phyloP scores from a whole-genome alignment of 2,113 vertebrate genomes.

The Microcebus jonahi region DNA sequence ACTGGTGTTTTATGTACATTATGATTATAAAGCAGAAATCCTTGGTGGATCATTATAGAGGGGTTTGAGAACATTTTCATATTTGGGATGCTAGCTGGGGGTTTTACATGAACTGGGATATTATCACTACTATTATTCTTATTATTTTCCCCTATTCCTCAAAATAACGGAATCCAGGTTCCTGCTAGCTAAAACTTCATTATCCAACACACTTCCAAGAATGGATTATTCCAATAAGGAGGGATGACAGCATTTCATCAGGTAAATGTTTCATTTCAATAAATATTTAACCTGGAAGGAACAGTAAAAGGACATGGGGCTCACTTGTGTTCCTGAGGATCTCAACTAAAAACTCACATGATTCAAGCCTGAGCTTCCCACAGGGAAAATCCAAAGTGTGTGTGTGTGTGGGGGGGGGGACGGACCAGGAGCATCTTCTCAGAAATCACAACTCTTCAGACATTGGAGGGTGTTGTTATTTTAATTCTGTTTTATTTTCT shows the following conservation, averaged over 20 bases:
- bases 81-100: neutral
- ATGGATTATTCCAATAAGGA: neutral
- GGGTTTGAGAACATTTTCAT: neutral
- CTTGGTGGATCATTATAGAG: neutral
- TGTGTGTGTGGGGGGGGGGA: too few species aligned
- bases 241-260: slow-evolving; percentile 42
- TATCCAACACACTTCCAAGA: neutral
- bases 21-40: neutral
- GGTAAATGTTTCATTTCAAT: slow-evolving; percentile 55
- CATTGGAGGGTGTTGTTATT: slow-evolving; percentile 49
- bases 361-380: slow-evolving; percentile 34
- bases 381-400: slow-evolving; percentile 31
- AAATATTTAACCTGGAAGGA: slow-evolving; percentile 43
- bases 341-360: slow-evolving; percentile 27
- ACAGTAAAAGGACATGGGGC: neutral
- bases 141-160: neutral
- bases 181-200: neutral
- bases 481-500: slow-evolving; percentile 69
- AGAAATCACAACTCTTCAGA: slow-evolving; percentile 78
- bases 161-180: neutral
- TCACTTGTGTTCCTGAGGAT: neutral
- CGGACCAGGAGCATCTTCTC: neutral
- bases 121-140: neutral
- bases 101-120: neutral
- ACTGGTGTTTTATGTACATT: too few species aligned